Evolutionary conservation across 2,797 vertebrate genomes (phyloP).

Genomic region (Epinephelus coioides): DNA sequence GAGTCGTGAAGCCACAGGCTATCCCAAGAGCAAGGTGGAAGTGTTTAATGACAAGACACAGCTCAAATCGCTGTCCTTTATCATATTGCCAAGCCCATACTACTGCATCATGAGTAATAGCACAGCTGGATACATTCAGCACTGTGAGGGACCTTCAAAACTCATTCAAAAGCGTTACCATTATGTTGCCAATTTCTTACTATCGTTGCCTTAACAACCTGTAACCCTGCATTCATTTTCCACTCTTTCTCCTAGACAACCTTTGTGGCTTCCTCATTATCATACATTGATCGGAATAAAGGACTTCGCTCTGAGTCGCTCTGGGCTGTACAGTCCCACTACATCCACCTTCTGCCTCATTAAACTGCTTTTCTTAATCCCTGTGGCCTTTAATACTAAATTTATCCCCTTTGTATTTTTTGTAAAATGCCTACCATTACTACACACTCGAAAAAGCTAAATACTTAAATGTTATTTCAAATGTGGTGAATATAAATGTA

Average conservation of each 20-base stretch:
- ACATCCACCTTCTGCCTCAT: conserved; percentile 70
- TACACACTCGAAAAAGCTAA: conserved; percentile 25
- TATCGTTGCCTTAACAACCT: conserved; percentile 56
- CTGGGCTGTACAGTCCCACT: conserved; percentile 56
- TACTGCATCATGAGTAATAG: conserved; percentile 43
- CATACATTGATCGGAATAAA: conserved; percentile 78
- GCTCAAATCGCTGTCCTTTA: conserved; percentile 43
- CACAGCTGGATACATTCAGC: conserved; percentile 38
- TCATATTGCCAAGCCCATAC: conserved; percentile 29
- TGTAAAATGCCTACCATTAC: conserved; percentile 44
- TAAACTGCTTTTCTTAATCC: conserved; percentile 73
- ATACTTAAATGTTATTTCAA: conserved; percentile 44
- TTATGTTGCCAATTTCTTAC: conserved; percentile 54
- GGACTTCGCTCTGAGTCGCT: conserved; percentile 58
- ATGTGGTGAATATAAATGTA: neutral
- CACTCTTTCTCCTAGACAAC: conserved; percentile 59
- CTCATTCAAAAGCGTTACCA: conserved; percentile 56
- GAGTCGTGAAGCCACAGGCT: conserved; percentile 39
- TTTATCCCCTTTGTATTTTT: conserved; percentile 51
- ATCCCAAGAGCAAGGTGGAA: conserved; percentile 42
- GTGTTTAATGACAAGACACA: conserved; percentile 53
- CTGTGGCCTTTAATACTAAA: conserved; percentile 51
- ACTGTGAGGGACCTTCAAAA: conserved; percentile 11
- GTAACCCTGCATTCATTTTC: conserved; percentile 55
- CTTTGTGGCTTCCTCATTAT: conserved; percentile 72